These are phyloP conservation scores for Argentina silus DNA, from an alignment of 2,797 vertebrate genomes.

Conservation along the genomic window DNA sequence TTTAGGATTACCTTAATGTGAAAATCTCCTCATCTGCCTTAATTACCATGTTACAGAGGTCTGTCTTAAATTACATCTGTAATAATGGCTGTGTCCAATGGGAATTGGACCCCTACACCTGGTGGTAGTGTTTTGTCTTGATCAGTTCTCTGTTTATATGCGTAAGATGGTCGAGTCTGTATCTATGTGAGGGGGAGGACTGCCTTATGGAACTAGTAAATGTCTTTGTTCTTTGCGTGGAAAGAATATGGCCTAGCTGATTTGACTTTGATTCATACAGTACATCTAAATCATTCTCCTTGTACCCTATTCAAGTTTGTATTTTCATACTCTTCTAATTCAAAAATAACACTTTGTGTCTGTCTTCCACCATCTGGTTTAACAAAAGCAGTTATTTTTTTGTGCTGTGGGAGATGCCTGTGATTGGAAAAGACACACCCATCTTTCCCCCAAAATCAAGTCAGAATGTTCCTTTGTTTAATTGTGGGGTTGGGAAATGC, in stretches of 20 bases:
- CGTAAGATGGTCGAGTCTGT: constrained; percentile 21
- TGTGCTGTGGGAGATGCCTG: constrained; percentile 13
- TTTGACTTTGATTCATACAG: too few relatives aligned
- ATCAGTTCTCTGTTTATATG: constrained; percentile 17
- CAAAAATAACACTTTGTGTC: too few relatives aligned
- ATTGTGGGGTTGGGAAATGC: constrained; percentile 63
- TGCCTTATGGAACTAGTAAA: too few relatives aligned
- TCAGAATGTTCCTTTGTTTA: constrained; percentile 55
- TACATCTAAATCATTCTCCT: too few relatives aligned
- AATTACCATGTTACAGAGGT: constrained; percentile 74
- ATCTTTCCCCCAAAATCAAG: constrained; percentile 40
- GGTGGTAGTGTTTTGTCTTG: constrained; percentile 1
- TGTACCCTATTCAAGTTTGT: too few relatives aligned
- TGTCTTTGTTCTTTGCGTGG: too few relatives aligned
- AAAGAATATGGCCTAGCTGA: too few relatives aligned
- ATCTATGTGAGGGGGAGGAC: constrained; percentile 14
- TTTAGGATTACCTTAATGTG: constrained; percentile 73
- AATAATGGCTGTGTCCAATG: constrained; percentile 66
- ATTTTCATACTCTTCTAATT: too few relatives aligned
- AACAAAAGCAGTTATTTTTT: constrained; percentile 29
- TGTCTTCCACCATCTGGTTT: constrained; percentile 11
- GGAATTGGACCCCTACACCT: constrained; percentile 47
- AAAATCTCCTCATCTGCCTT: constrained; percentile 74
- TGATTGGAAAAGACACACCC: constrained; percentile 34
- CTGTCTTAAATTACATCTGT: constrained; percentile 66